A percentile compares a stretch with the other conserved stretches of the same genome.
phyloP scores from a whole-genome alignment of 2,797 vertebrate genomes.

The Enteromius radiatus region DNA sequence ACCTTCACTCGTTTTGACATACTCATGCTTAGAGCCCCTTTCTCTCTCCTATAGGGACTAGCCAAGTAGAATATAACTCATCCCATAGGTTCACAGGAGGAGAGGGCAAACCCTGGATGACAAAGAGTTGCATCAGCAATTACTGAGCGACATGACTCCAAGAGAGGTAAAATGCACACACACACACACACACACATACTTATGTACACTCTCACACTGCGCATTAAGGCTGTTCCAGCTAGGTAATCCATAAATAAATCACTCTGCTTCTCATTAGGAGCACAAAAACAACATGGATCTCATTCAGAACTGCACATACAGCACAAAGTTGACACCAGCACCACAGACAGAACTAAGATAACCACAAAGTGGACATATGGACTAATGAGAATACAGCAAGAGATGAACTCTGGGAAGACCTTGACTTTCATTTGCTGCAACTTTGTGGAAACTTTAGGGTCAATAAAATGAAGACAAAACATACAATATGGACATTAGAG shows the following conservation, averaged over 20 bases:
- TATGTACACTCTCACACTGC: conserved; percentile 67
- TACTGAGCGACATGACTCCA: conserved; percentile 81
- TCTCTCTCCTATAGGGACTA: conserved; percentile 55
- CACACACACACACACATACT: conserved; percentile 27
- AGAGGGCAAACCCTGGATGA: conserved; percentile 82
- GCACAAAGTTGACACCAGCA: conserved; percentile 66
- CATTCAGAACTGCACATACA: conserved; percentile 74
- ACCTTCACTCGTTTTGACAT: conserved; percentile 47
- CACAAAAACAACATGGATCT: conserved; percentile 72
- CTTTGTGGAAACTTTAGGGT: neutral
- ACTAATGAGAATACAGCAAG: conserved; percentile 16
- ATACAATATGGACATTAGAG: neutral
- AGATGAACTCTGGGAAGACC: conserved; percentile 14
- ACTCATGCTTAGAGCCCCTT: conserved; percentile 30
- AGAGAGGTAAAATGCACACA: conserved; percentile 64
- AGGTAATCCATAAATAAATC: conserved; percentile 85
- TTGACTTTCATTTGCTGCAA: conserved; percentile 34
- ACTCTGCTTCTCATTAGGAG: conserved; percentile 79
- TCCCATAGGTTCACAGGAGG: conserved; percentile 79
- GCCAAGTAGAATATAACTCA: conserved; percentile 77
- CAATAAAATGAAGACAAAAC: neutral
- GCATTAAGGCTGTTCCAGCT: conserved; percentile 76
- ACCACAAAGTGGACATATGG: conserved; percentile 41
- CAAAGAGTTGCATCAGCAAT: conserved; percentile 86
- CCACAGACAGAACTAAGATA: conserved; percentile 37